Percentiles rank a stretch among this genome's conserved stretches.
phyloP scores from a whole-genome alignment of 2,797 vertebrate genomes.

The Heteromormyrus szaboi region DNA sequence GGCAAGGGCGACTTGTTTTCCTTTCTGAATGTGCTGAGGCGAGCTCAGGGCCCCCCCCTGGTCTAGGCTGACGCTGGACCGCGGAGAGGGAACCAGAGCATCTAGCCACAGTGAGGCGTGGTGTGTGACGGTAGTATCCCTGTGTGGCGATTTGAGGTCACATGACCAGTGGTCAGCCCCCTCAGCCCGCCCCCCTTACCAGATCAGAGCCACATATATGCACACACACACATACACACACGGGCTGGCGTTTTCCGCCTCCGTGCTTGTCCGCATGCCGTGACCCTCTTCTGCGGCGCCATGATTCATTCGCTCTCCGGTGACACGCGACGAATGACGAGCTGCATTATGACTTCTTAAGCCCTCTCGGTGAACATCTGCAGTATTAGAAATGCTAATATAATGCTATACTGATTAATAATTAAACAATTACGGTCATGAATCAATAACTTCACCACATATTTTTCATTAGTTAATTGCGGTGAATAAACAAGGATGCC shows the following conservation, averaged over 20 bases:
- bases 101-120: background rate
- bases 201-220: background rate
- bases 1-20: conserved; percentile 20
- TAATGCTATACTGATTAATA: conserved; percentile 99
- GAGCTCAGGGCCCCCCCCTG: background rate
- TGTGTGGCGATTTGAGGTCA: background rate
- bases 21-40: background rate
- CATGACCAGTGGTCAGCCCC: background rate
- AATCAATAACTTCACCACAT: conserved; percentile 99
- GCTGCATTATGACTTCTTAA: conserved; percentile 77
- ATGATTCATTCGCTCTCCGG: conserved; percentile 37
- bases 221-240: background rate
- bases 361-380: conserved; percentile 76
- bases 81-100: background rate
- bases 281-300: background rate
- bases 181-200: background rate
- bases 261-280: background rate
- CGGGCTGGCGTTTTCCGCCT: background rate
- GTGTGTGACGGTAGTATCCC: too few relatives aligned
- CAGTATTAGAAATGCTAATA: conserved; percentile 99
- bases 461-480: conserved; percentile 99
- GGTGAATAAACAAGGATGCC: conserved; percentile 98
- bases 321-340: conserved; percentile 75
- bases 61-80: background rate
- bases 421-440: conserved; percentile 99